A percentile compares a stretch with the other conserved stretches of the same genome.
Evolutionary conservation across 2,113 vertebrate species (phyloP).

Genomic region (Chloropsis cyanopogon): DNA sequence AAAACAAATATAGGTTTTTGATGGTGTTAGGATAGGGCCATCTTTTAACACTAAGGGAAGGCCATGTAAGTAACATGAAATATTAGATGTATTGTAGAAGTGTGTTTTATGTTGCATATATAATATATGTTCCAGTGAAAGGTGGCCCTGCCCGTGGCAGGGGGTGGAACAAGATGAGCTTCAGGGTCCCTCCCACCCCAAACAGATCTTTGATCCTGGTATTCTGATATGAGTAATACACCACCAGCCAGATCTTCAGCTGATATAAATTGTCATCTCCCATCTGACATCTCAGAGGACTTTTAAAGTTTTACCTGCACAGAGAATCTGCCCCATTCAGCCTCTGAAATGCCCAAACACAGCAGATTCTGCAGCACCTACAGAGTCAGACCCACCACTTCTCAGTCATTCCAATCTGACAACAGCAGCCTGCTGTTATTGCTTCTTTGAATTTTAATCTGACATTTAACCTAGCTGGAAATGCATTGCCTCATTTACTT

Average conservation of each 20-base stretch:
- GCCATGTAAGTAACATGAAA: background rate
- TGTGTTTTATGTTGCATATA: background rate
- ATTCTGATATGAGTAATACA: background rate
- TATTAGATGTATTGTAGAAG: background rate
- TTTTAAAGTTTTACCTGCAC: background rate
- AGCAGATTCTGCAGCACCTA: background rate
- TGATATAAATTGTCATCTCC: background rate
- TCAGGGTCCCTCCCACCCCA: background rate
- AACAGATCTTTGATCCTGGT: background rate
- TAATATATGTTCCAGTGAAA: background rate
- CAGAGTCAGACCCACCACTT: background rate
- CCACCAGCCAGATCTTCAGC: background rate
- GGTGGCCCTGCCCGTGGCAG: background rate
- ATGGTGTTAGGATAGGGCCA: background rate
- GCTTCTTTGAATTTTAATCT: slow-evolving; percentile 49
- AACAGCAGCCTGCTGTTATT: background rate
- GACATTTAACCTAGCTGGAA: slow-evolving; percentile 46
- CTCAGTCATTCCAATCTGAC: background rate
- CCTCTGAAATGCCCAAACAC: background rate
- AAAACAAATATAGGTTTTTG: background rate
- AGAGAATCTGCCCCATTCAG: background rate
- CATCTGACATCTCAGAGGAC: background rate
- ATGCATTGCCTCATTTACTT: slow-evolving; percentile 32
- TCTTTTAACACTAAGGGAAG: background rate
- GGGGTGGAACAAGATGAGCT: background rate